A percentile compares a stretch with the other conserved stretches of the same genome.
Conservation (phyloP, 2,888 invertebrate genomes). For the Trichogramma dendrolimi region DNA sequence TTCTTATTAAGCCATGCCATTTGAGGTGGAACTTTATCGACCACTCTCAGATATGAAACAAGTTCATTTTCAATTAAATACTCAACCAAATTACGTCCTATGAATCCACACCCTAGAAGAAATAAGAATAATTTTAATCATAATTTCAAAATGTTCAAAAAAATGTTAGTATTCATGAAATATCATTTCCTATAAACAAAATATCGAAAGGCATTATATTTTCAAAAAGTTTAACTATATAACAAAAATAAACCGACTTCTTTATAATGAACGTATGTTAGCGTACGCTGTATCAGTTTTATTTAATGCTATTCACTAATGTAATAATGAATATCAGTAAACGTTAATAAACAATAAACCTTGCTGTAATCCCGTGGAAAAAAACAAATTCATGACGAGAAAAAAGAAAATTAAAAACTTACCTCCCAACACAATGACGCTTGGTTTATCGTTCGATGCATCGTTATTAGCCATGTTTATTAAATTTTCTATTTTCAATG, state of each 20-base stretch:
- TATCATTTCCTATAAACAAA: background rate
- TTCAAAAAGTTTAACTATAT: constrained; percentile 1
- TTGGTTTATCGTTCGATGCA: constrained; percentile 41
- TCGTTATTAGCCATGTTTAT: constrained; percentile 25
- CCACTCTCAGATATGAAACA: constrained; percentile 71
- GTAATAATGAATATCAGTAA: background rate
- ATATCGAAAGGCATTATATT: background rate
- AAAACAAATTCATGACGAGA: background rate
- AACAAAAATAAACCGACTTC: background rate
- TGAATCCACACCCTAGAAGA: constrained; percentile 83
- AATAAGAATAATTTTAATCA: constrained; percentile 23
- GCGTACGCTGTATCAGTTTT: too few species aligned
- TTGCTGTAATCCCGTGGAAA: background rate
- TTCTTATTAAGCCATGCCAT: constrained; percentile 80
- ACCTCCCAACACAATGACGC: constrained; percentile 48
- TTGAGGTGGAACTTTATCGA: constrained; percentile 91
- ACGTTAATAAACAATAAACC: background rate
- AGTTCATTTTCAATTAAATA: constrained; percentile 75
- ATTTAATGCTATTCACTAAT: too few species aligned
- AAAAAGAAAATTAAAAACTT: constrained; percentile 18
- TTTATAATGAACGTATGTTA: background rate
- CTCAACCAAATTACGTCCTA: constrained; percentile 82
- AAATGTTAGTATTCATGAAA: constrained; percentile 27
- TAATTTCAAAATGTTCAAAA: constrained; percentile 1
- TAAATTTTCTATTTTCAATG: too few species aligned